Evolutionary conservation across 2,113 vertebrate genomes (phyloP).

Genomic region (Motacilla tschutschensis): DNA sequence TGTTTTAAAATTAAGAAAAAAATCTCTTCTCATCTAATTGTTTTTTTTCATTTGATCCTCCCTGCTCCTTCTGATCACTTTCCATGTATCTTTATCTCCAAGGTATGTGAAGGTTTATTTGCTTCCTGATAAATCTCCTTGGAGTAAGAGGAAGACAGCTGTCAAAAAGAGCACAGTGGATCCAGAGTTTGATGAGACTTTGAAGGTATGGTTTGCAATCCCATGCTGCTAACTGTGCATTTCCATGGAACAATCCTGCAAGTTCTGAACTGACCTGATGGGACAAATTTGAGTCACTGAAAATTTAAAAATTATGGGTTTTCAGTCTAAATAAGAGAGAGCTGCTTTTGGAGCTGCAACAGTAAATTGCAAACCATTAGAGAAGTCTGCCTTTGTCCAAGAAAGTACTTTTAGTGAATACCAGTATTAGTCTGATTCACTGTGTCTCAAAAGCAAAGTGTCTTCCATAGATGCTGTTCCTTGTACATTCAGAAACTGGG

Average conservation of each 20-base stretch:
- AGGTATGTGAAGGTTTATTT: constrained; percentile 90
- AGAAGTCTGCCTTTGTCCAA: background rate
- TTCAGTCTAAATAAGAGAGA: background rate
- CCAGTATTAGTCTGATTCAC: background rate
- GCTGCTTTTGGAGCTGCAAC: background rate
- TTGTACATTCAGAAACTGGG: background rate
- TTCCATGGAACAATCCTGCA: background rate
- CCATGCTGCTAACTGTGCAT: background rate
- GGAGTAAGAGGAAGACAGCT: constrained; percentile 82
- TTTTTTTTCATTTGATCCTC: background rate
- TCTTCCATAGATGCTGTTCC: background rate
- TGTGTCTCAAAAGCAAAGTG: background rate
- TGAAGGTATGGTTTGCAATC: constrained; percentile 75
- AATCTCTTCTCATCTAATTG: background rate
- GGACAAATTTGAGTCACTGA: background rate
- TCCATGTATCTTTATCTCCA: background rate
- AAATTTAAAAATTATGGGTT: background rate
- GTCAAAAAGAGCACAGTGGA: constrained; percentile 82
- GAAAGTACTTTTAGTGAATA: background rate
- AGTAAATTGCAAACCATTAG: background rate
- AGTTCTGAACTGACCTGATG: background rate
- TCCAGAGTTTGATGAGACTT: constrained; percentile 83
- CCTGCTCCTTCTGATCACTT: background rate
- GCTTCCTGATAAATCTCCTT: constrained; percentile 81
- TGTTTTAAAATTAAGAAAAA: background rate